These are phyloP conservation scores for Mionectes olivaceus DNA, from an alignment of 2,797 vertebrate species.

Conservation along the genomic window DNA sequence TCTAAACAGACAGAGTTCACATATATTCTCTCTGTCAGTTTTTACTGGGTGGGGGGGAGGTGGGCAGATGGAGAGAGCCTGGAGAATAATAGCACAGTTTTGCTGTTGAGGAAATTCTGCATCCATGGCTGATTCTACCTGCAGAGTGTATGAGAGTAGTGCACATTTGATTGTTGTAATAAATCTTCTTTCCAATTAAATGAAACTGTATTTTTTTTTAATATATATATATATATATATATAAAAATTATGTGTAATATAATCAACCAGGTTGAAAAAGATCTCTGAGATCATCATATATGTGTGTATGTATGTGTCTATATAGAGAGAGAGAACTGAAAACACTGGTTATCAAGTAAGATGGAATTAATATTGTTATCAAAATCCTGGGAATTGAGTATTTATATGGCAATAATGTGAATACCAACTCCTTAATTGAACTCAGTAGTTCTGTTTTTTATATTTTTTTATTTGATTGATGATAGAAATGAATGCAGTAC, in stretches of 20 bases:
- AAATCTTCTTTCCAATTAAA: not conserved
- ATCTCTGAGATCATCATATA: no score
- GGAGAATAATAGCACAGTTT: not conserved
- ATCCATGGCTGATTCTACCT: not conserved
- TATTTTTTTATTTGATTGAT: not conserved
- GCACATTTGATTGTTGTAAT: not conserved
- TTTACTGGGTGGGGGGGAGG: not conserved
- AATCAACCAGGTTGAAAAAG: no score
- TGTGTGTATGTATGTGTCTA: no score
- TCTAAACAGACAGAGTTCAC: not conserved
- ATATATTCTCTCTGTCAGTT: not conserved
- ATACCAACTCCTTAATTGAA: not conserved
- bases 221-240: no score
- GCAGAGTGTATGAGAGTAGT: not conserved
- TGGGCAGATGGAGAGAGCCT: fast-evolving
- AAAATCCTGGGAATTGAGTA: not conserved
- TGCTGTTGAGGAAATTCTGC: not conserved
- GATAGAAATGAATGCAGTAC: not conserved
- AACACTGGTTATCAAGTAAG: not conserved
- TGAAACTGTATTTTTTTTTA: not conserved
- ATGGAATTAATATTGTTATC: not conserved
- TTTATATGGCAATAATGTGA: not conserved
- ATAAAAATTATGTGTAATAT: no score
- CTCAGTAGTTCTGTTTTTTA: not conserved
- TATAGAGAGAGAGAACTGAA: not conserved